phyloP scores from a whole-genome alignment of 2,113 vertebrate genomes.

The Macrotis lagotis region DNA sequence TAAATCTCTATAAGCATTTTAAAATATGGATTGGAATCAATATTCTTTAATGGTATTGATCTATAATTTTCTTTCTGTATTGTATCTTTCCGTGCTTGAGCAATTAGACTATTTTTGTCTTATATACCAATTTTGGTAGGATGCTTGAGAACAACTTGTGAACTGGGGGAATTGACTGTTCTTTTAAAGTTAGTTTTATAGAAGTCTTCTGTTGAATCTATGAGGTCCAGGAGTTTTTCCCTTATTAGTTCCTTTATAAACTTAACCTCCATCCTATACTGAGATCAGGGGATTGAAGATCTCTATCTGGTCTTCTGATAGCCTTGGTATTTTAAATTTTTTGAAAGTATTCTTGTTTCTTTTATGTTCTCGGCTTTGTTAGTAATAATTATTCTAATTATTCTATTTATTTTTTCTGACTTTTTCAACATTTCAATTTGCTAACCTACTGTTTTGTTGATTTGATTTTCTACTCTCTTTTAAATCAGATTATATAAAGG shows the following conservation, averaged over 20 bases:
- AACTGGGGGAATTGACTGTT: not conserved
- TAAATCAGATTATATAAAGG: not conserved
- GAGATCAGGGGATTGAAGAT: not conserved
- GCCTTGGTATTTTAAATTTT: not conserved
- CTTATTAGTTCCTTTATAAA: not conserved
- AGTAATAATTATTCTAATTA: not conserved
- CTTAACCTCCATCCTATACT: not conserved
- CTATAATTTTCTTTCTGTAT: not conserved
- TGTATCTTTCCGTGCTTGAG: not conserved
- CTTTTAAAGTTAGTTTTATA: no score
- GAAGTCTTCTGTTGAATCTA: not conserved
- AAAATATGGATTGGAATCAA: not conserved
- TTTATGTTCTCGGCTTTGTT: not conserved
- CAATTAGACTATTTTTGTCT: not conserved
- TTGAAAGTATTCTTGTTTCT: not conserved
- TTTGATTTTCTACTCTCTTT: not conserved
- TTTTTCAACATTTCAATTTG: not conserved
- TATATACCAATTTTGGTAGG: not conserved
- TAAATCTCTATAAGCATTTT: not conserved
- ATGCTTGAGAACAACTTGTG: not conserved
- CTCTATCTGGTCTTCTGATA: not conserved
- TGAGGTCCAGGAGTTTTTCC: not conserved
- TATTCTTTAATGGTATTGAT: not conserved
- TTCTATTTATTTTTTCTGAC: not conserved
- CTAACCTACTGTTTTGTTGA: not conserved